Evolutionary conservation across 2,888 invertebrate genomes (phyloP), one percentile per base, ranked within the genome.

Genomic region (Standfussiana lucernea): DNA sequence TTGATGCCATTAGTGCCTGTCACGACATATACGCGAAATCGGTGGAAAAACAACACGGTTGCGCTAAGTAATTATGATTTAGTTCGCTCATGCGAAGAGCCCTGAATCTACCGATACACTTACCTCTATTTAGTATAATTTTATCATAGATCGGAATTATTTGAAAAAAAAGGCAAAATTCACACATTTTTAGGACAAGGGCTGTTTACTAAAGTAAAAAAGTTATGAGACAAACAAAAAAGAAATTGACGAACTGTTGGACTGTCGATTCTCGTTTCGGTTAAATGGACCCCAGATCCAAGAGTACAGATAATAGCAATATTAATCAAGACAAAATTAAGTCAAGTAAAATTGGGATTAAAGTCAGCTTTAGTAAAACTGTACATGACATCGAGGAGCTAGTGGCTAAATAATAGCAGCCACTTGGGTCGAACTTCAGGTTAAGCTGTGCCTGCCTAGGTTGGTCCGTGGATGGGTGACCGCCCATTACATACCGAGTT

Each of bases 11-110:
- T 59, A 66, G 59, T 35, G 59, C 28, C 47, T 80, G 65, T 73
- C 74, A 73, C 65, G 56, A 59, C 47, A 80, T 42, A 59, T 80
- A 35, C 47, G 50, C 66, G 21, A 21, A 37, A 15, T 50, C 21
- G 8, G 35, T 42, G n/a, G 28, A 66, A 59, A 80, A 73, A 79
- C 78, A 45, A 79, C 74, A 66, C 28, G 56, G n/a, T 21, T 11
- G 15, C 42, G 50, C 50, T 59, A 21, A 42, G 53, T 73, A n/a
- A n/a, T n/a, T n/a, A 28, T 59, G 80, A 35, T 73, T 78, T 35
- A 1, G 42, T n/a, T 67, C 28, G 4, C 28, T 50, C 45, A 77
- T 37, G 45, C n/a, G 32, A 77, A 8, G 5, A 79, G 47, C 28
- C 42, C 24, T 35, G 18, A 47, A 73, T 47, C 13, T 35, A 18